A percentile compares a stretch with the other conserved stretches of the same genome.
Evolutionary conservation across 1,140 invertebrate species (phyloP).

Genomic region (Atta texana): DNA sequence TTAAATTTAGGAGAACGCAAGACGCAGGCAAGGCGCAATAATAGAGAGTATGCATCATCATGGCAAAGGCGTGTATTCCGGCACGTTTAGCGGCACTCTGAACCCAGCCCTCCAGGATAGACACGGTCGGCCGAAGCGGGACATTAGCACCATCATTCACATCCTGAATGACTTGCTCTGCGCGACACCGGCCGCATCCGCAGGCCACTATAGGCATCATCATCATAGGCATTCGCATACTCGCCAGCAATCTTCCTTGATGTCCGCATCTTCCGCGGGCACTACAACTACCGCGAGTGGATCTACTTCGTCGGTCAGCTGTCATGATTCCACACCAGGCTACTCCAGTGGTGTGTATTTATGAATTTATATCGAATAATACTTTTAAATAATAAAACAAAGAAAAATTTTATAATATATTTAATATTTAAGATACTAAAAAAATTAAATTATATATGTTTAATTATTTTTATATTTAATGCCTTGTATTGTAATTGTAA

Average conservation of each 20-base stretch:
- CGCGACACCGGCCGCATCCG: constrained; percentile 90
- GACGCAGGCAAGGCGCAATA: constrained; percentile 91
- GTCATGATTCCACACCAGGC: constrained; percentile 72
- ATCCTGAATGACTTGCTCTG: constrained; percentile 97
- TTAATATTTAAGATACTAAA: neutral
- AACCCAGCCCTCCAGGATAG: constrained; percentile 97
- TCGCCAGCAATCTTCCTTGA: constrained; percentile 76
- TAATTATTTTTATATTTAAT: neutral
- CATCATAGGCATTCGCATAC: constrained; percentile 80
- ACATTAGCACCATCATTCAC: constrained; percentile 97
- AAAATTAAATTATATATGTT: neutral
- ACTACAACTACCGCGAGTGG: constrained; percentile 70
- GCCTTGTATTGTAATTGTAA: constrained; percentile 1
- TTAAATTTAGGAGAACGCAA: constrained; percentile 82
- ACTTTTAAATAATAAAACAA: neutral
- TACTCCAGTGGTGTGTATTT: constrained; percentile 70
- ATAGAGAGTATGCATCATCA: constrained; percentile 97
- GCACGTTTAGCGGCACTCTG: constrained; percentile 94
- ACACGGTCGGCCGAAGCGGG: constrained; percentile 95
- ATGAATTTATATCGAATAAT: constrained; percentile 1
- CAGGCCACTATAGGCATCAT: constrained; percentile 83
- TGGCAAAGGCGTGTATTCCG: constrained; percentile 95
- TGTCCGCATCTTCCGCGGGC: constrained; percentile 65
- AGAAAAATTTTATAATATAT: neutral
- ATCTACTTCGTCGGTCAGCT: constrained; percentile 61